Conservation (phyloP, 2,888 invertebrate genomes). For the Orthosia gothica region DNA sequence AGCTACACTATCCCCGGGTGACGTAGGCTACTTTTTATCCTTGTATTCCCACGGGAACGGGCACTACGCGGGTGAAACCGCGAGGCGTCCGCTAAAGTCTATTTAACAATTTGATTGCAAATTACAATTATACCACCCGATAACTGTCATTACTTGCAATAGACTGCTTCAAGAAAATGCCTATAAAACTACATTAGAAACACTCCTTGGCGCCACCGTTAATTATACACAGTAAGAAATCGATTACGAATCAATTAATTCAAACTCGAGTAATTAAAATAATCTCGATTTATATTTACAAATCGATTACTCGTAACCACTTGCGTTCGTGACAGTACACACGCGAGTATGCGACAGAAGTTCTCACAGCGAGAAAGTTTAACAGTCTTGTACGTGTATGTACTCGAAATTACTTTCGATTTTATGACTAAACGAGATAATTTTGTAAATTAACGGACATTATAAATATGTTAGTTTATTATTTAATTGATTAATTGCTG, state of each 20-base stretch:
- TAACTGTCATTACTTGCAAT: neutral
- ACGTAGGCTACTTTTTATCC: too few relatives aligned
- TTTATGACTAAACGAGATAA: constrained; percentile 30
- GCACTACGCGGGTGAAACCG: too few relatives aligned
- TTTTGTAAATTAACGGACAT: constrained; percentile 28
- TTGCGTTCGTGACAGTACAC: constrained; percentile 55
- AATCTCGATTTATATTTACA: constrained; percentile 41
- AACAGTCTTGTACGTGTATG: constrained; percentile 49
- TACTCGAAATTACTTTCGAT: constrained; percentile 49
- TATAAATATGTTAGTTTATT: constrained; percentile 12
- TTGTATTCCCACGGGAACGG: too few relatives aligned
- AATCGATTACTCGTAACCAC: constrained; percentile 41
- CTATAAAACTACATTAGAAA: constrained; percentile 30
- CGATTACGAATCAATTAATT: constrained; percentile 42
- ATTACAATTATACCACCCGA: neutral
- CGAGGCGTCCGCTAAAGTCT: too few relatives aligned
- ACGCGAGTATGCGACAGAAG: constrained; percentile 56
- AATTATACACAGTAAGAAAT: constrained; percentile 43
- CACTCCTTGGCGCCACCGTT: constrained; percentile 38
- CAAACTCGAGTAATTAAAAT: constrained; percentile 31
- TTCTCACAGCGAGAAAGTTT: constrained; percentile 56
- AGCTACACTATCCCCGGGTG: too few relatives aligned
- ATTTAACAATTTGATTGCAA: neutral
- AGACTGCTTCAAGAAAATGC: constrained; percentile 4
- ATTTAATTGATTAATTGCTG: constrained; percentile 15